Percentiles rank a stretch among this genome's conserved stretches.
Evolutionary conservation across 2,888 invertebrate genomes (phyloP).

Genomic region (Adineta ricciae): DNA sequence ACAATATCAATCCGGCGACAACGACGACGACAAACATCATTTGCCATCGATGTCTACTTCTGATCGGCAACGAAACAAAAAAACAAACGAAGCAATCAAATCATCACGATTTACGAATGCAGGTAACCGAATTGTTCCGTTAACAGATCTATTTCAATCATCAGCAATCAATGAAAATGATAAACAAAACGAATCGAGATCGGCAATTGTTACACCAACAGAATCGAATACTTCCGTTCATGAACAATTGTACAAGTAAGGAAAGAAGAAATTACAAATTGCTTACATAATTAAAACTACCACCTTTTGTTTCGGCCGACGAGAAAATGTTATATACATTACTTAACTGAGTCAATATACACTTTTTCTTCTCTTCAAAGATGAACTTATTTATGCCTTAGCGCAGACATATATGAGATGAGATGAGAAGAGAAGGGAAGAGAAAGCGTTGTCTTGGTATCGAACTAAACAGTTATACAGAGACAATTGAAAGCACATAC

Average conservation of each 20-base stretch:
- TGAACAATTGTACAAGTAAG: neutral
- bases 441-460: neutral
- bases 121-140: neutral
- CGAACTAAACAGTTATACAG: neutral
- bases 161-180: neutral
- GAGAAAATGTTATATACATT: neutral
- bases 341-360: neutral
- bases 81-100: neutral
- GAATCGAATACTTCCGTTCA: neutral
- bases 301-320: neutral
- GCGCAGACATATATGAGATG: neutral
- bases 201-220: neutral
- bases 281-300: neutral
- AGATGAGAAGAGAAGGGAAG: neutral
- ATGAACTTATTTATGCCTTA: neutral
- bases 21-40: neutral
- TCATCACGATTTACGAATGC: neutral
- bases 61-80: too few relatives aligned
- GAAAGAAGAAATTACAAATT: neutral
- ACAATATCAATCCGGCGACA: neutral
- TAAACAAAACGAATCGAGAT: neutral
- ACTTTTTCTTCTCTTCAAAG: neutral
- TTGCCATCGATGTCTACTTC: neutral
- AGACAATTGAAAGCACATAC: neutral
- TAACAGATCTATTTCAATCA: conserved; percentile 2